Base-by-base conservation (phyloP, 2,797 vertebrate genomes). In the Molossus molossus region DNA sequence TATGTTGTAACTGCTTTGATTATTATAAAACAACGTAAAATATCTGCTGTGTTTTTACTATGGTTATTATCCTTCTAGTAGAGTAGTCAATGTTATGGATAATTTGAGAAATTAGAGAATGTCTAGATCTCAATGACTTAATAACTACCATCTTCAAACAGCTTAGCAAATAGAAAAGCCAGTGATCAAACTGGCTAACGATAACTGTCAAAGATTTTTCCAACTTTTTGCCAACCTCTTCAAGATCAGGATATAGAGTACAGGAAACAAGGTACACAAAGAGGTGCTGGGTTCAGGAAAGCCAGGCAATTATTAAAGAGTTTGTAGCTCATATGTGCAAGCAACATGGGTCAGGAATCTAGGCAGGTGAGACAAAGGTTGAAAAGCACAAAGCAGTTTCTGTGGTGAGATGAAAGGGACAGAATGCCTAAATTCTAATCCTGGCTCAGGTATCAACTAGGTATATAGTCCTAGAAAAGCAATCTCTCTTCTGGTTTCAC, bases 121-220 rank as follows among this genome's bases (percentile, higher is more conserved):
- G 69, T 64, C 62, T n/a, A 67, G 11, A 92, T 62, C 37, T 91
- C 82, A 88, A 58, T 25, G 83, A 90, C 15, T 67, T 90, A 65
- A 87, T n/a, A 72, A 92, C 72, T 48, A 92, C 13, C 29, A 17
- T 88, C 27, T 83, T 95, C 77, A 90, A 93, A 75, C 7, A 72
- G 29, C 17, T 87, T 58, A 87, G 76, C 65, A 88, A 79, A 94
- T 23, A 79, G 50, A 92, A 80, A 4, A 65, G 29, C 13, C 69
- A 90, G 79, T 55, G 81, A 92, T 92, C 29, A 90, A 86, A 90
- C 1, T 81, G 18, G 29, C 33, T 95, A 62, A 60, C 14, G 57
- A 75, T 84, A 91, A 75, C 53, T 83, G 76, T 79, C 48, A 91
- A 85, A 94, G 29, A 65, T 75, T 80, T 84, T 87, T 81, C 65